Percentiles rank a stretch among this genome's conserved stretches.
These are phyloP conservation scores for Solea senegalensis DNA, from an alignment of 2,113 vertebrate genomes.

Conservation along the genomic window DNA sequence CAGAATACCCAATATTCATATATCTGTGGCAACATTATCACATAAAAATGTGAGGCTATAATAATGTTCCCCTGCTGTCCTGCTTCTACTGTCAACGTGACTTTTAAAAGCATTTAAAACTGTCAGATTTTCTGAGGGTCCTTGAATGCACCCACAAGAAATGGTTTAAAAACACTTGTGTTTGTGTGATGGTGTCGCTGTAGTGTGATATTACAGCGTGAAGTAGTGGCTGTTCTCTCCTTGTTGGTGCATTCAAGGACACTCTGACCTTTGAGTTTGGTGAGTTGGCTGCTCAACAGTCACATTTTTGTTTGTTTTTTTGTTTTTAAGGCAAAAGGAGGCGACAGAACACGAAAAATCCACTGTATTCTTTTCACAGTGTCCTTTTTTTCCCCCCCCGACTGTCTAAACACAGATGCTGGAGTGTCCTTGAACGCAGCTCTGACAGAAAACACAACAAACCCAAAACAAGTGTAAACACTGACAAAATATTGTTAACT, in stretches of 20 bases:
- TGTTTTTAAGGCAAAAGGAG: not conserved
- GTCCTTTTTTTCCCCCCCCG: not conserved
- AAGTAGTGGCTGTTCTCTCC: not conserved
- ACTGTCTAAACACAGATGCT: conserved; percentile 1
- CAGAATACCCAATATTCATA: too few relatives aligned
- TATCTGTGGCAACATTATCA: too few relatives aligned
- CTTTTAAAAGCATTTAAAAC: too few relatives aligned
- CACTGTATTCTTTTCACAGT: conserved; percentile 3
- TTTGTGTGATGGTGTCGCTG: not conserved
- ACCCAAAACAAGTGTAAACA: not conserved
- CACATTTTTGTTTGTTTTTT: not conserved
- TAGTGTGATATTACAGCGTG: not conserved
- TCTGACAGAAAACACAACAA: not conserved
- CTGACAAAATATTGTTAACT: not conserved
- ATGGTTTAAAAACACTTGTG: not conserved
- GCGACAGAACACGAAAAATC: conserved; percentile 1
- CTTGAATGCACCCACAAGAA: too few relatives aligned
- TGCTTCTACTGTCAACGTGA: too few relatives aligned
- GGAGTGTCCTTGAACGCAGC: conserved; percentile 33
- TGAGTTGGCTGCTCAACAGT: conserved; percentile 12
- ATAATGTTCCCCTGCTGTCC: too few relatives aligned
- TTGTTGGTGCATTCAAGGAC: conserved; percentile 30
- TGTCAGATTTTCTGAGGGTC: not conserved
- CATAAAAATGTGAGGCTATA: too few relatives aligned
- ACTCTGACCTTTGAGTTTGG: conserved; percentile 4